These are phyloP conservation scores for Cirrhinus molitorella DNA, from an alignment of 2,797 vertebrate genomes.

Conservation along the genomic window DNA sequence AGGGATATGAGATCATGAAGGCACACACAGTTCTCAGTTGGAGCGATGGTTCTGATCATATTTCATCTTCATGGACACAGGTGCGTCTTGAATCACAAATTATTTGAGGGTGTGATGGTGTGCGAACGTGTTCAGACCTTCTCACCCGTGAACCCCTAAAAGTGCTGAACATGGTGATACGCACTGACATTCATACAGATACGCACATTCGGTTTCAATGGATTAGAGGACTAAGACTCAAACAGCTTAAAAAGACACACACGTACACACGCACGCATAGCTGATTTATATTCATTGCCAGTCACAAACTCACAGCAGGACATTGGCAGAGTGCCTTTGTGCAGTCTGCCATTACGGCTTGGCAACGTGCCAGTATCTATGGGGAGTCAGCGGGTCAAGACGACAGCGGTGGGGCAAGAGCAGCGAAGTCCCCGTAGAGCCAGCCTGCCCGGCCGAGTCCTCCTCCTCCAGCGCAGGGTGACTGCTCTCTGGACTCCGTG, in stretches of 20 bases:
- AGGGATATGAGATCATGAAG: background rate
- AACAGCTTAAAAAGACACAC: constrained; percentile 51
- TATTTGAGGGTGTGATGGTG: constrained; percentile 16
- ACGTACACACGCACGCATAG: constrained; percentile 45
- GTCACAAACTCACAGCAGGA: constrained; percentile 63
- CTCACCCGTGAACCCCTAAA: constrained; percentile 39
- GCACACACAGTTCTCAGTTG: background rate
- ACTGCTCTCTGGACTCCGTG: constrained; percentile 55
- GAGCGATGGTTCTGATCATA: background rate
- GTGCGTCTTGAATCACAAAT: constrained; percentile 15
- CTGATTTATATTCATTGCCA: constrained; percentile 66
- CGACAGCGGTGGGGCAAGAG: constrained; percentile 61
- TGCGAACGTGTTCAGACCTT: constrained; percentile 29
- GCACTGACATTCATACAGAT: constrained; percentile 45
- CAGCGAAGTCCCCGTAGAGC: constrained; percentile 56
- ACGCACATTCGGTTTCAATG: constrained; percentile 54
- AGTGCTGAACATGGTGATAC: constrained; percentile 40
- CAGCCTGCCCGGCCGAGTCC: constrained; percentile 46
- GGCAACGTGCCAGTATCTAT: constrained; percentile 62
- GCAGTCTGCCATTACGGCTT: constrained; percentile 63
- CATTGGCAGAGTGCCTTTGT: constrained; percentile 64
- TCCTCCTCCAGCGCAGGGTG: constrained; percentile 48
- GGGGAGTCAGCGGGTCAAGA: constrained; percentile 65
- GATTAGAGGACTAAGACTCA: constrained; percentile 61
- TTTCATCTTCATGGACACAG: constrained; percentile 8